Percentiles rank a stretch among this genome's conserved stretches.
phyloP scores from a whole-genome alignment of 2,113 vertebrate genomes.

The Myiopsitta monachus region DNA sequence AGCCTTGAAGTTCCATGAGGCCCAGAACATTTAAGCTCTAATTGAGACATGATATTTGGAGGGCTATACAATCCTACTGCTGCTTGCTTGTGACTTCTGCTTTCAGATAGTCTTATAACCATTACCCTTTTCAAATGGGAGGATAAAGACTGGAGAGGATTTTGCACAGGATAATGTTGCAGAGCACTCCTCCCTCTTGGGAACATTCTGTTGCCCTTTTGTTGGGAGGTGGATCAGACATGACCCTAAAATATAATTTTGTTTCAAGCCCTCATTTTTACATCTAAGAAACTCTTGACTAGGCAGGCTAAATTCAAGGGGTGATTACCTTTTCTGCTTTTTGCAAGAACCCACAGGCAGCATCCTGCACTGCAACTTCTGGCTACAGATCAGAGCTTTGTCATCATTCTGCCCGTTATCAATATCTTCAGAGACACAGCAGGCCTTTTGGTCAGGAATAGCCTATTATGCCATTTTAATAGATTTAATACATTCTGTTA shows the following conservation, averaged over 20 bases:
- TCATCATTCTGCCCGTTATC: not conserved
- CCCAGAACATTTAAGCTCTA: not conserved
- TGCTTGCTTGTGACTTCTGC: not conserved
- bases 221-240: not conserved
- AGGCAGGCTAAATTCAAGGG: not conserved
- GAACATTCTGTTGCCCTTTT: not conserved
- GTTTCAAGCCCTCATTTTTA: not conserved
- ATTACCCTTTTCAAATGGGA: not conserved
- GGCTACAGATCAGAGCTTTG: not conserved
- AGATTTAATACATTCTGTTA: not conserved
- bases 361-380: not conserved
- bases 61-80: not conserved
- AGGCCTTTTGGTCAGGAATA: not conserved
- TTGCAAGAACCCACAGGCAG: not conserved
- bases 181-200: not conserved
- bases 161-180: not conserved
- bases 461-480: not conserved
- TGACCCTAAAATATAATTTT: not conserved
- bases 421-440: not conserved
- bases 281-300: not conserved
- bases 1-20: not conserved
- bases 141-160: not conserved
- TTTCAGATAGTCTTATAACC: not conserved
- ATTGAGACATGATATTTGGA: not conserved
- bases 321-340: not conserved